A percentile compares a stretch with the other conserved stretches of the same genome.
Evolutionary conservation across 2,888 invertebrate species (phyloP).

Genomic region (Pristionchus mayeri): DNA sequence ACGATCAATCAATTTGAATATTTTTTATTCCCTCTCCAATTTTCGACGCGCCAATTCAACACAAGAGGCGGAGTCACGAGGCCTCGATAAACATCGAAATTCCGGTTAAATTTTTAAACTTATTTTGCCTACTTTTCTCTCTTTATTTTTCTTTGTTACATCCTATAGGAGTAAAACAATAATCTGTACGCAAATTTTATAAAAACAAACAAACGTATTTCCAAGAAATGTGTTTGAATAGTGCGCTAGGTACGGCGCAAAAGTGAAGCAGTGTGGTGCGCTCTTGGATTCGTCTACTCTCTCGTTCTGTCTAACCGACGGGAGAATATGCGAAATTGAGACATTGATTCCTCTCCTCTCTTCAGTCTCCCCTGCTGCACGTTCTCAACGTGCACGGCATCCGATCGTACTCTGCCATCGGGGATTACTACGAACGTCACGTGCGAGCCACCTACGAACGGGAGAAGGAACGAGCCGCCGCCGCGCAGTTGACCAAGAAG

Average conservation of each 20-base stretch:
- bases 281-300: too few relatives aligned
- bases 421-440: conserved; percentile 14
- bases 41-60: conserved; percentile 39
- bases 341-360: too few relatives aligned
- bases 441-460: conserved; percentile 33
- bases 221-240: too few relatives aligned
- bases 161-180: too few relatives aligned
- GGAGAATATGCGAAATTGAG: too few relatives aligned
- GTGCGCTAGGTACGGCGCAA: not conserved
- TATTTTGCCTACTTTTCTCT: too few relatives aligned
- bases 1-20: not conserved
- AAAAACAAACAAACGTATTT: too few relatives aligned
- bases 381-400: not conserved
- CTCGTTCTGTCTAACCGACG: too few relatives aligned
- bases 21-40: conserved; percentile 20
- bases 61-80: not conserved
- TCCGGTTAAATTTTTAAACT: too few relatives aligned
- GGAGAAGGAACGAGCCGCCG: not conserved
- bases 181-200: not conserved
- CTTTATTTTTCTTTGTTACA: too few relatives aligned
- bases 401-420: not conserved
- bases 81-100: too few relatives aligned
- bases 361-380: conserved; percentile 29
- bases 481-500: not conserved
- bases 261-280: too few relatives aligned